These are phyloP conservation scores for Bombus superbus DNA, from an alignment of 1,140 invertebrate genomes.

Conservation along the genomic window DNA sequence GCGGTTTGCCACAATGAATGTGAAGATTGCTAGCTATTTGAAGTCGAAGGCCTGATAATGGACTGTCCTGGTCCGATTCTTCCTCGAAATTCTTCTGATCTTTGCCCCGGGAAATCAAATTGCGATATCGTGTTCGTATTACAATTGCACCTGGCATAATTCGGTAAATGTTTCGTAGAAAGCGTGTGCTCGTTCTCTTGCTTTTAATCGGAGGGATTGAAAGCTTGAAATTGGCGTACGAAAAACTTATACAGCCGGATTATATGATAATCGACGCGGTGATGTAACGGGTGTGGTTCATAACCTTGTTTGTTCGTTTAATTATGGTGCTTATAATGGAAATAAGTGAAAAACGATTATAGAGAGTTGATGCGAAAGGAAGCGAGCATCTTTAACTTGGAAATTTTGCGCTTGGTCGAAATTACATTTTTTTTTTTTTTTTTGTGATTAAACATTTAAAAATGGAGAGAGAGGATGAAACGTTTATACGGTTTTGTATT, in stretches of 20 bases:
- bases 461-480: no score
- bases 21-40: constrained; percentile 41
- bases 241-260: background rate
- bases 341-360: no score
- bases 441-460: no score
- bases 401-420: no score
- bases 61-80: constrained; percentile 9
- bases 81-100: background rate
- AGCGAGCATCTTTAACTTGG: no score
- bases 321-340: background rate
- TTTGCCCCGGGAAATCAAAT: constrained; percentile 26
- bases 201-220: background rate
- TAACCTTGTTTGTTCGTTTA: background rate
- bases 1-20: constrained; percentile 36
- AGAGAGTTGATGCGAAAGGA: no score
- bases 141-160: constrained; percentile 46
- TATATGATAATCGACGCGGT: constrained; percentile 5
- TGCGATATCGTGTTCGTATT: constrained; percentile 1
- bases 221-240: background rate
- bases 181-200: background rate
- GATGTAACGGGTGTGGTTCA: background rate
- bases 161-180: constrained; percentile 28
- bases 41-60: constrained; percentile 13
- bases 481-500: no score
- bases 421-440: no score